Conservation (phyloP, 1,140 invertebrate genomes). For the Orius laevigatus region DNA sequence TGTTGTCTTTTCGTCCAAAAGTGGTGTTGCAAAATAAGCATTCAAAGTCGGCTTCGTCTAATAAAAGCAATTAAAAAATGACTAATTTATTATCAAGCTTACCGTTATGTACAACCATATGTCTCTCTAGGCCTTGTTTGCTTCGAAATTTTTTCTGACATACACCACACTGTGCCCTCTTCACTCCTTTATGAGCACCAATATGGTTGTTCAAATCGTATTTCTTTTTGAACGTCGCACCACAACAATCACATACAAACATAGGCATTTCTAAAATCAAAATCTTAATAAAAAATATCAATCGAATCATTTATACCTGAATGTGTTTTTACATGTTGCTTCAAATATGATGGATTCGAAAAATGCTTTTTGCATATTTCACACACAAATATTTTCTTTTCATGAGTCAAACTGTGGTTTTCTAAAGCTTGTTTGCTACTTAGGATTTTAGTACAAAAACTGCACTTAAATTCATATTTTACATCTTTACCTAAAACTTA, state of each 20-base stretch:
- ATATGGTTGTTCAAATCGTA: constrained; percentile 33
- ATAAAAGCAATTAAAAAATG: constrained; percentile 3
- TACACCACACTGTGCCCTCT: constrained; percentile 34
- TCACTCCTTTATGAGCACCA: constrained; percentile 34
- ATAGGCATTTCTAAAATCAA: neutral
- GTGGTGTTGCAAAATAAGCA: constrained; percentile 8
- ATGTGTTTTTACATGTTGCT: constrained; percentile 6
- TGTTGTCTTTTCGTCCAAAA: constrained; percentile 13
- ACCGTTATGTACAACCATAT: constrained; percentile 8
- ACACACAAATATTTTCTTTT: constrained; percentile 55
- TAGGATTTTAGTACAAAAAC: constrained; percentile 66
- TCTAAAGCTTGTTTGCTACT: constrained; percentile 62
- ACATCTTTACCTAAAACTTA: neutral
- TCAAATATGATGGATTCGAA: neutral
- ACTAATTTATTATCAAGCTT: neutral
- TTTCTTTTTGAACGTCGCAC: constrained; percentile 37
- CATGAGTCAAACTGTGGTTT: constrained; percentile 55
- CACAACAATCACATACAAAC: constrained; percentile 25
- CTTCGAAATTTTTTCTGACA: constrained; percentile 28
- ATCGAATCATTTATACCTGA: too few species aligned
- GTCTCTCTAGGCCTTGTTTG: constrained; percentile 7
- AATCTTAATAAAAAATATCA: neutral
- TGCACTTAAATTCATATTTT: constrained; percentile 31
- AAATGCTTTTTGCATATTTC: constrained; percentile 30
- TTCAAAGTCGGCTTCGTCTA: constrained; percentile 8